Evolutionary conservation across 2,797 vertebrate genomes (phyloP), one percentile per base, ranked within the genome.

Genomic region (Psittacula echo): DNA sequence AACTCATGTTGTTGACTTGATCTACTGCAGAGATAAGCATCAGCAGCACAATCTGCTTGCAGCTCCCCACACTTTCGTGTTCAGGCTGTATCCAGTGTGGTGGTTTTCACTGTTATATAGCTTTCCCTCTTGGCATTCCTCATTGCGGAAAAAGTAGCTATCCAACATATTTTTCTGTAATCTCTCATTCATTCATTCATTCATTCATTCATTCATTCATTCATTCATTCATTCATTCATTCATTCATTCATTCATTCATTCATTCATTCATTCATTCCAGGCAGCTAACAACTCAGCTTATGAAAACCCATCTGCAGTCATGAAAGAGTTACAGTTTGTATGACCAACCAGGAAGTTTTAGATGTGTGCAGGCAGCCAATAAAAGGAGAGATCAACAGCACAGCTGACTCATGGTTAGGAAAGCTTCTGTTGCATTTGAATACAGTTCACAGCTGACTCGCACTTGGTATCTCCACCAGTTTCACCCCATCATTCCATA

Each of bases 311-410:
- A 19, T 62, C 47, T 51, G 32, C 39, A 39, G 93, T 20, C 80
- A 91, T 14, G 76, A 84, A 95, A 42, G 95, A 93, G 96, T 97
- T 97, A 96, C 92, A 89, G 64, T 13, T 45, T 6, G 29, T 32
- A 16, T 7, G 2, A 15, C 42, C 0, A 2, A 70, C 48, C 91
- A 82, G 95, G 94, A 84, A 92, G 90, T 58, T 42, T 60, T 26
- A 21, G n/a, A 27, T 34, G 60, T 37, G 75, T 39, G 56, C 58
- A 54, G 79, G 75, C 74, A 90, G 91, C 95, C 96, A 95, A 92
- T 88, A 47, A 86, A 87, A 85, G 65, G 39, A 67, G 74, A 87
- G 88, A 67, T 76, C 82, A 87, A 56, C 82, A 81, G 8, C 1
- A 4, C 39, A 34, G 79, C 77, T 97, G 95, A 96, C 68, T 97